Percentiles rank a stretch among this genome's conserved stretches.
Conservation (phyloP, 2,113 vertebrate genomes). For the Sapayoa aenigma region DNA sequence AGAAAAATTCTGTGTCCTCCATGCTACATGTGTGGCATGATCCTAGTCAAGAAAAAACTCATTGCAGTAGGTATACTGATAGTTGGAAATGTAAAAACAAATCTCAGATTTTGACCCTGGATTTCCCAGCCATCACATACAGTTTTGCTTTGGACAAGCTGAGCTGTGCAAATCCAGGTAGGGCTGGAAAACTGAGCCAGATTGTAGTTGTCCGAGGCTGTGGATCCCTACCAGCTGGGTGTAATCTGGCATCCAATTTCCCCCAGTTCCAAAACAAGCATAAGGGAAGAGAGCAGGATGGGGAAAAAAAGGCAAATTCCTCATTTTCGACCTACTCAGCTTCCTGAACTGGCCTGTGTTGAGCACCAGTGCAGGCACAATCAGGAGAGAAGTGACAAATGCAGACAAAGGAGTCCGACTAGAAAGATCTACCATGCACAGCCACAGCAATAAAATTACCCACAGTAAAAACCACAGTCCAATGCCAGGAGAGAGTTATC, state of each 20-base stretch:
- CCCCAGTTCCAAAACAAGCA: background rate
- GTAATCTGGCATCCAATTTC: background rate
- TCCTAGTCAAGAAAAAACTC: background rate
- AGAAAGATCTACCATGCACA: background rate
- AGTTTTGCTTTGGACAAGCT: background rate
- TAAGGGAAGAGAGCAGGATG: background rate
- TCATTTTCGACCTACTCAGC: background rate
- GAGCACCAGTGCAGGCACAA: fast-evolving
- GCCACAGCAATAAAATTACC: background rate
- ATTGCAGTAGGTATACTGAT: background rate
- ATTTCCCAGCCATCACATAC: background rate
- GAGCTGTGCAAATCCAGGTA: background rate
- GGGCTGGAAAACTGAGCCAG: background rate
- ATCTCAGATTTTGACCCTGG: background rate
- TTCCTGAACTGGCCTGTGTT: background rate
- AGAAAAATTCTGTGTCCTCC: background rate
- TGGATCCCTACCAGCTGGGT: background rate
- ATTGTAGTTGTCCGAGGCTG: background rate
- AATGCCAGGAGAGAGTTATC: background rate
- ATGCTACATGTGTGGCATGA: background rate
- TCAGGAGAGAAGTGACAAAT: background rate
- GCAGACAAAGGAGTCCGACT: background rate
- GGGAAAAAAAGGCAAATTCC: background rate
- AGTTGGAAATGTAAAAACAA: background rate
- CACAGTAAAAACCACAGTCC: background rate